phyloP scores from a whole-genome alignment of 2,888 invertebrate genomes.

The Noctua fimbriata region DNA sequence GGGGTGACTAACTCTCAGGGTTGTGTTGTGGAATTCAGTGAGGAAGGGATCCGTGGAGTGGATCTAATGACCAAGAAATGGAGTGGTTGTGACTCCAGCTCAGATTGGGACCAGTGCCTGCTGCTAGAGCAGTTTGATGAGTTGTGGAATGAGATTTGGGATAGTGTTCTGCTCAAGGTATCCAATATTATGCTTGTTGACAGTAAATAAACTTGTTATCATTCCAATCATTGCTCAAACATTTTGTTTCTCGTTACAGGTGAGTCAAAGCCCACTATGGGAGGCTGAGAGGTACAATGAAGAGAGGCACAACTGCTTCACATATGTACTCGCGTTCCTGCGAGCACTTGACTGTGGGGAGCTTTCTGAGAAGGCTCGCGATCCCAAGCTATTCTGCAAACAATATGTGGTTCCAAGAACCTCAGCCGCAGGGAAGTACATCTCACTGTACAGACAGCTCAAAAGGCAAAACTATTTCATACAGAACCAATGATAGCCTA shows the following conservation, averaged over 20 bases:
- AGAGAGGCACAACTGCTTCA: slow-evolving; percentile 95
- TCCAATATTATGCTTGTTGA: slow-evolving; percentile 33
- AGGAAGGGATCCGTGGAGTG: slow-evolving; percentile 92
- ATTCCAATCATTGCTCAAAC: slow-evolving; percentile 2
- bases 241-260: slow-evolving; percentile 73
- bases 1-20: slow-evolving; percentile 96
- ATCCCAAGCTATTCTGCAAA: slow-evolving; percentile 94
- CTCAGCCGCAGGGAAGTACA: slow-evolving; percentile 95
- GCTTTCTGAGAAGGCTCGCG: slow-evolving; percentile 92
- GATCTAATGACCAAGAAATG: slow-evolving; percentile 92
- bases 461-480: slow-evolving; percentile 87
- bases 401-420: slow-evolving; percentile 95
- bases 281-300: slow-evolving; percentile 93
- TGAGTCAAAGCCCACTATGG: slow-evolving; percentile 91
- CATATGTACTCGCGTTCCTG: slow-evolving; percentile 95
- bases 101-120: slow-evolving; percentile 93
- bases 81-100: slow-evolving; percentile 88
- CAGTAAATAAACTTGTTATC: slow-evolving; percentile 3
- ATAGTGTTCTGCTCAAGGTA: slow-evolving; percentile 91
- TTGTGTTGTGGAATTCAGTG: slow-evolving; percentile 95
- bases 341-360: slow-evolving; percentile 93
- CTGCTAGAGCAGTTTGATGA: slow-evolving; percentile 92
- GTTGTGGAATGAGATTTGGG: slow-evolving; percentile 95
- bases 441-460: slow-evolving; percentile 94
- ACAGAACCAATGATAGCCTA: slow-evolving; percentile 85